phyloP scores from a whole-genome alignment of 1,140 invertebrate species.

The Drosophila guanche region DNA sequence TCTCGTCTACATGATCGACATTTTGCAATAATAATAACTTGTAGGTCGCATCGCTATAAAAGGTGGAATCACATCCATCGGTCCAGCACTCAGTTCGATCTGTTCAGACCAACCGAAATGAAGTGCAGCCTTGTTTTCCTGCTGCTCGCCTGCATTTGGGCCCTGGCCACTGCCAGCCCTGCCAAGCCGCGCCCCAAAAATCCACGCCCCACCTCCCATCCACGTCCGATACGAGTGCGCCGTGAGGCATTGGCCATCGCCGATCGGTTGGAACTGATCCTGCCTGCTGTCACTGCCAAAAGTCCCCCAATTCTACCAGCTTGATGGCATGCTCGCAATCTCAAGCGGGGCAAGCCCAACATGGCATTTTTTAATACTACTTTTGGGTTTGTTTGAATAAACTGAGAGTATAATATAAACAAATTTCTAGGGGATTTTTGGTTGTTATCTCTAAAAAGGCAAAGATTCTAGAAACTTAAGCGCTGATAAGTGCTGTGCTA shows the following conservation, averaged over 20 bases:
- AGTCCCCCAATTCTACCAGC: conserved; percentile 8
- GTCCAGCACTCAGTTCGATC: conserved; percentile 23
- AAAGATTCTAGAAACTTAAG: neutral
- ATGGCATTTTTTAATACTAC: neutral
- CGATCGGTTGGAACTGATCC: conserved; percentile 30
- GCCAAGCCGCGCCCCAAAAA: conserved; percentile 28
- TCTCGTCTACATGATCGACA: neutral
- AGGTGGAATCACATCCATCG: neutral
- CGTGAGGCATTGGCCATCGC: conserved; percentile 23
- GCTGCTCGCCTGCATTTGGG: conserved; percentile 33
- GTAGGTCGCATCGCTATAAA: conserved; percentile 14
- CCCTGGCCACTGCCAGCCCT: conserved; percentile 34
- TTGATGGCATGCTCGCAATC: neutral
- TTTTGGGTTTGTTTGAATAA: neutral
- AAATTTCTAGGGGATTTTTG: neutral
- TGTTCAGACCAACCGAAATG: conserved; percentile 20
- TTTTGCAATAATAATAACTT: conserved; percentile 12
- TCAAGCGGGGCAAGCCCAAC: neutral
- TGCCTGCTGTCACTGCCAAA: neutral
- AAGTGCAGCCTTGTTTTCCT: conserved; percentile 41
- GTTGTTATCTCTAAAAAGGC: neutral
- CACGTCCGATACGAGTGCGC: conserved; percentile 51
- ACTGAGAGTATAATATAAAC: neutral
- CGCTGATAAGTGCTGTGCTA: conserved; percentile 21
- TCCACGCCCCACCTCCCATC: conserved; percentile 46